phyloP scores from a whole-genome alignment of 2,113 vertebrate species.

The Engystomops pustulosus region DNA sequence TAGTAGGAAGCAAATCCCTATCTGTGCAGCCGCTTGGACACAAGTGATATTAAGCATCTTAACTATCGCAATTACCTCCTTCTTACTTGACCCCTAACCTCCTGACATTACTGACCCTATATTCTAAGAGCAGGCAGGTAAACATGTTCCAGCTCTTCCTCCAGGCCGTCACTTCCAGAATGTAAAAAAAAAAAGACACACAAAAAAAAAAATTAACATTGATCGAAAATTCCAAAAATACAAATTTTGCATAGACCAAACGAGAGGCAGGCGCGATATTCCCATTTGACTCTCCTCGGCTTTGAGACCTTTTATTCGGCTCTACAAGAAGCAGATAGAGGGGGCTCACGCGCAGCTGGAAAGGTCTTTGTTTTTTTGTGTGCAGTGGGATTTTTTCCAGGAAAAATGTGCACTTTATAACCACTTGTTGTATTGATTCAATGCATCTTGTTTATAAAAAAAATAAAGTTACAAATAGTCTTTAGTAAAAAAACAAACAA shows the following conservation, averaged over 20 bases:
- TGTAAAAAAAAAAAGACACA: not conserved
- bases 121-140: not conserved
- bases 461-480: too few relatives aligned
- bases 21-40: slow-evolving; percentile 32
- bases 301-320: too few relatives aligned
- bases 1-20: slow-evolving; percentile 22
- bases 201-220: too few relatives aligned
- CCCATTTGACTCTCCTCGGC: too few relatives aligned
- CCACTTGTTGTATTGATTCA: too few relatives aligned
- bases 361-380: too few relatives aligned
- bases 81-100: slow-evolving; percentile 14
- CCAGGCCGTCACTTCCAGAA: not conserved
- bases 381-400: too few relatives aligned
- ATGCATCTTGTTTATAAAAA: too few relatives aligned
- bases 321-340: too few relatives aligned
- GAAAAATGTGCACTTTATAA: too few relatives aligned
- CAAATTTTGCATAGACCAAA: not conserved
- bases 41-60: slow-evolving; percentile 34
- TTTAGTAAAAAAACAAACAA: not conserved
- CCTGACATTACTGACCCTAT: not conserved
- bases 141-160: not conserved
- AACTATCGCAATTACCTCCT: slow-evolving; percentile 23
- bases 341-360: too few relatives aligned
- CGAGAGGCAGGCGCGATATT: too few relatives aligned
- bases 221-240: not conserved